Evolutionary conservation across 2,113 vertebrate genomes (phyloP), one percentile per base, ranked within the genome.

Genomic region (Equus quagga): DNA sequence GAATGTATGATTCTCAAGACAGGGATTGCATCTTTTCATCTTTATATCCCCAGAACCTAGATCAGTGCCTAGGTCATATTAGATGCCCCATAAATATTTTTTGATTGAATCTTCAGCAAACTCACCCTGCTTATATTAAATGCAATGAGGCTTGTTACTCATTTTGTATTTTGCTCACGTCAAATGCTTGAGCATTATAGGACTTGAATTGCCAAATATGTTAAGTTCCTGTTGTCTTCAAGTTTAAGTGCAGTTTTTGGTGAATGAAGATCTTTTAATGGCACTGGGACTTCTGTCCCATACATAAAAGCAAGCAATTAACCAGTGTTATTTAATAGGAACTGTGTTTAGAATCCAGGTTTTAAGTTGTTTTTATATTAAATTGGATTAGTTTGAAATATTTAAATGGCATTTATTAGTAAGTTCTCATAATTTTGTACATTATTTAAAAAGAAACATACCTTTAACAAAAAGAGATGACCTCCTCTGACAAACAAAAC

Each of bases 321-420:
- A 84, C 33, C 21, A 60, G 31, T 84, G 31, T 36, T 85, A 46
- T 79, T 93, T 91, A 92, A 64, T 41, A 96, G 83, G 4, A 82
- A 41, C 33, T 64, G 21, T 86, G 19, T 70, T 83, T 60, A 80
- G 10, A 41, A 88, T 88, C 51, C 28, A 84, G 49, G 65, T 51
- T 97, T 80, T 87, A 70, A 84, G 41, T 81, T 89, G 51, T 67
- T 92, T 92, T 93, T 84, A 90, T 88, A 73, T 87, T 87, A 89
- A 91, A 90, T 69, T 87, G 33, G 2, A 60, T 92, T 92, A 81
- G 4, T 73, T 90, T 87, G 44, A 97, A 72, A 87, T 67, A 67
- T 76, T 91, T 46, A 82, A 93, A 67, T 87, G 75, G 44, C 1
- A 76, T 91, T 93, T 96, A 78, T 75, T 64, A 97, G 33, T 1